Conservation (phyloP, 2,113 vertebrate species). For the Bombycilla garrulus region DNA sequence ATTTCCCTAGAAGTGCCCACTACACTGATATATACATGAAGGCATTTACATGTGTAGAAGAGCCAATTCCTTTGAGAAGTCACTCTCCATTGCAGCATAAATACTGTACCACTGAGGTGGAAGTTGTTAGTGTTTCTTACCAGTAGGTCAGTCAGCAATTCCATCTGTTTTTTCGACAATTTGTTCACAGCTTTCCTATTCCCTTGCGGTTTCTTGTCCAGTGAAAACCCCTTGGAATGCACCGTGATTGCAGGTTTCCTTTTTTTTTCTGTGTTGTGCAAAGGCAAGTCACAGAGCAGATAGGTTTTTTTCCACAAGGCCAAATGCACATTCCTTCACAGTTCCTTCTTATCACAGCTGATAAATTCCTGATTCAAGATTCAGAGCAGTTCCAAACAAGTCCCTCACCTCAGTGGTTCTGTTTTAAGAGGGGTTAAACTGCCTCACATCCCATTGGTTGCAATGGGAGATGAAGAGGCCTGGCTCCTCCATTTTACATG, state of each 20-base stretch:
- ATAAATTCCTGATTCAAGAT: neutral
- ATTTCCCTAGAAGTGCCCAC: neutral
- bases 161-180: slow-evolving; percentile 55
- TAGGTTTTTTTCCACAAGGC: neutral
- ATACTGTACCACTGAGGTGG: neutral
- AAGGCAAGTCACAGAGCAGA: neutral
- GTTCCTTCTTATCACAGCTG: neutral
- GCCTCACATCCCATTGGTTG: neutral
- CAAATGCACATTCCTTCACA: neutral
- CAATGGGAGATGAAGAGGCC: neutral
- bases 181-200: slow-evolving; percentile 33
- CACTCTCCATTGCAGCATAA: slow-evolving; percentile 4
- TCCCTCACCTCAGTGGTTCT: neutral
- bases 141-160: slow-evolving; percentile 16
- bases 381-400: neutral
- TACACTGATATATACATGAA: neutral
- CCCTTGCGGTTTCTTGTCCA: neutral
- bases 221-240: neutral
- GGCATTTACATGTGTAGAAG: slow-evolving; percentile 10
- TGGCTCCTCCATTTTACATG: neutral
- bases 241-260: neutral
- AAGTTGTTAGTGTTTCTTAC: slow-evolving; percentile 34
- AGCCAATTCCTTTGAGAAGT: slow-evolving; percentile 17
- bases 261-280: neutral
- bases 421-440: neutral